Conservation (phyloP, 1,140 invertebrate species). For the Brachionus paranguensis region DNA sequence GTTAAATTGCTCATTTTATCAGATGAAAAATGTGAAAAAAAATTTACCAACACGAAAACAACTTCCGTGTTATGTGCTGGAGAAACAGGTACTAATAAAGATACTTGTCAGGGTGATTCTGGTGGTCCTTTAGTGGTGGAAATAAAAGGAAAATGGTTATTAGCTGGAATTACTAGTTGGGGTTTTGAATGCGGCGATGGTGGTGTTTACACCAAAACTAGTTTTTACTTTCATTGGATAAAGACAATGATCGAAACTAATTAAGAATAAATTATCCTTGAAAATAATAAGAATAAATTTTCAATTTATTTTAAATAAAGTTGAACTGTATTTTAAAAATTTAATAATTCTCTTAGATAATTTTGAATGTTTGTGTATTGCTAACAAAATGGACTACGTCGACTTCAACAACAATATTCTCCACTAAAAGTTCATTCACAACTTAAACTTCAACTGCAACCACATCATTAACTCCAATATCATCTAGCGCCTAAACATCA, state of each 20-base stretch:
- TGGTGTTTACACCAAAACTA: slow-evolving; percentile 33
- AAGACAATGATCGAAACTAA: background rate
- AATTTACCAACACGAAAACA: background rate
- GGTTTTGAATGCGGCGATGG: slow-evolving; percentile 30
- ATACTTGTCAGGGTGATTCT: slow-evolving; percentile 38
- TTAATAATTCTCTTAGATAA: too few species aligned
- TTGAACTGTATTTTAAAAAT: background rate
- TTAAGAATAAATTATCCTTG: background rate
- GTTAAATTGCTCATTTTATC: slow-evolving; percentile 5
- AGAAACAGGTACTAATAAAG: background rate
- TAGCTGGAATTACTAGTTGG: slow-evolving; percentile 30
- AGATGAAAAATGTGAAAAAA: background rate
- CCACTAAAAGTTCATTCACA: too few species aligned
- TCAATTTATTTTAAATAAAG: too few species aligned
- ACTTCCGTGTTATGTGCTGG: background rate
- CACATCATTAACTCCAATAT: too few species aligned
- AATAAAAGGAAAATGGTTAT: background rate
- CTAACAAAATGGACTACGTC: too few species aligned
- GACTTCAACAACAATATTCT: too few species aligned
- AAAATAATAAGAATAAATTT: too few species aligned
- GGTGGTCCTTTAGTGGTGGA: background rate
- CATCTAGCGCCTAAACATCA: too few species aligned
- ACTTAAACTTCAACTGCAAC: too few species aligned
- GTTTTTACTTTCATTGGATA: background rate
- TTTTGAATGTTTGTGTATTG: background rate